Evolutionary conservation across 2,113 vertebrate species (phyloP).

Genomic region (Eptesicus fuscus): DNA sequence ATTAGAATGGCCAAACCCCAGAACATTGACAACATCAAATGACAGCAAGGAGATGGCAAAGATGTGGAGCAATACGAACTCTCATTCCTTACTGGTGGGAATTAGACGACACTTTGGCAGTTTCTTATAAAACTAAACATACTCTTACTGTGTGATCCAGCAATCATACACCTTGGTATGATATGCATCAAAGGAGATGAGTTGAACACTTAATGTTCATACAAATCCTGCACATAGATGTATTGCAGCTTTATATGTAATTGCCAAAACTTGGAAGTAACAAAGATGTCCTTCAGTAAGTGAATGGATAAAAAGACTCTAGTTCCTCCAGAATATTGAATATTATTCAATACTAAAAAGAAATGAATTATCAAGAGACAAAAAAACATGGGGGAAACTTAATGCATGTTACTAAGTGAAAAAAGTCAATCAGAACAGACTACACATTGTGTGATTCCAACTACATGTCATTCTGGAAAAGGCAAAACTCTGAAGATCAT

Average conservation of each 20-base stretch:
- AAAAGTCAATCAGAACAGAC: too few species aligned
- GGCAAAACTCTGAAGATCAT: background rate
- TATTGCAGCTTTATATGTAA: background rate
- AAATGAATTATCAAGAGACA: too few species aligned
- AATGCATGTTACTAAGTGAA: too few species aligned
- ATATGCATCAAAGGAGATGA: background rate
- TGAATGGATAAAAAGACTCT: too few species aligned
- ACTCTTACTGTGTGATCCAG: background rate
- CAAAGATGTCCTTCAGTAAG: too few species aligned
- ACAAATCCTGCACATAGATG: background rate
- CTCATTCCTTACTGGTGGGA: background rate
- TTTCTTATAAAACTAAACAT: too few species aligned
- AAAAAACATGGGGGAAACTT: too few species aligned
- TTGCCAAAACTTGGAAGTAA: background rate
- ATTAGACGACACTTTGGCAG: too few species aligned
- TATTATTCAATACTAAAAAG: too few species aligned
- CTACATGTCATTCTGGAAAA: too few species aligned
- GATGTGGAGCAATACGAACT: background rate
- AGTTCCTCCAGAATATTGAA: too few species aligned
- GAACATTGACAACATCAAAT: background rate
- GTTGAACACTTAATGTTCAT: background rate
- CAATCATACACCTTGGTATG: background rate
- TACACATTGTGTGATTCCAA: too few species aligned
- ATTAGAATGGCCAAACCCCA: background rate
- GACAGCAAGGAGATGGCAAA: background rate